A percentile compares a stretch with the other conserved stretches of the same genome.
phyloP scores from a whole-genome alignment of 53 echinoderm and acorn worm species.

The Paracentrotus lividus region DNA sequence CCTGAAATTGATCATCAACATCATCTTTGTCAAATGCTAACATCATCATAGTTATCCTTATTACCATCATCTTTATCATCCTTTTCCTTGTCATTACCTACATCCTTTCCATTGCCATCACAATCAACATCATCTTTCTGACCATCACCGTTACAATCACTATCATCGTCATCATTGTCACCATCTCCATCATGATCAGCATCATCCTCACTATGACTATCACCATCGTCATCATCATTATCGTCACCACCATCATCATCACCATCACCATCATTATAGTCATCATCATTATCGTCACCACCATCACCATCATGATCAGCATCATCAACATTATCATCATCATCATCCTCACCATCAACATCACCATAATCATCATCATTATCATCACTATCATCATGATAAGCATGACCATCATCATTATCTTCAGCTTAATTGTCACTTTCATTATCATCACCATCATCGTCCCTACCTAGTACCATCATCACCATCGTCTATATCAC shows the following conservation, averaged over 20 bases:
- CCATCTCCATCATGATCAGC: not conserved
- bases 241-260: not conserved
- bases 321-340: slow-evolving; percentile 30
- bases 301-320: not conserved
- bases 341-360: slow-evolving; percentile 24
- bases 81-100: slow-evolving; percentile 35
- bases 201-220: slow-evolving; percentile 1
- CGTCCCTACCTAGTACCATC: not conserved
- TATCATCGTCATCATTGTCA: slow-evolving; percentile 12
- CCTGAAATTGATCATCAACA: not conserved
- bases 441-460: not conserved
- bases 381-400: slow-evolving; percentile 34
- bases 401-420: not conserved
- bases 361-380: slow-evolving; percentile 30
- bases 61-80: slow-evolving; percentile 59
- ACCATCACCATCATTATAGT: not conserved
- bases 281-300: not conserved
- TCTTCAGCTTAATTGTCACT: not conserved
- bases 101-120: slow-evolving; percentile 34
- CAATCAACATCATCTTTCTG: not conserved
- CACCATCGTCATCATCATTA: not conserved
- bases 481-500: not conserved
- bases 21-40: not conserved
- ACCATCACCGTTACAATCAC: not conserved
- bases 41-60: slow-evolving; percentile 38